Evolutionary conservation across 2,888 invertebrate genomes (phyloP).

Genomic region (Rhamphomyia laevipes): DNA sequence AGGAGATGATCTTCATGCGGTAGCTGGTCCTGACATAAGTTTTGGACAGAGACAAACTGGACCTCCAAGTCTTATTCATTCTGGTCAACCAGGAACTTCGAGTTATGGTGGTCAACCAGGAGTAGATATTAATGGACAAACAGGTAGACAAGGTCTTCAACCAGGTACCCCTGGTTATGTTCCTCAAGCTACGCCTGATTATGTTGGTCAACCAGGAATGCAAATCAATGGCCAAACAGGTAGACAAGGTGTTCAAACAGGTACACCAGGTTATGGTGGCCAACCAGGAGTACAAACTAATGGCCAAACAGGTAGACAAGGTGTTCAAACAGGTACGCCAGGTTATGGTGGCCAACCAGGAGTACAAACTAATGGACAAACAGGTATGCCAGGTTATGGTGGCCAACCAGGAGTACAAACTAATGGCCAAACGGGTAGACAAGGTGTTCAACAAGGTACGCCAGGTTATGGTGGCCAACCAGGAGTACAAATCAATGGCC

Average conservation of each 20-base stretch:
- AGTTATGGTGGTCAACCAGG: not conserved
- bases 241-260: not conserved
- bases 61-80: too few species aligned
- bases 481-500: not conserved
- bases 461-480: not conserved
- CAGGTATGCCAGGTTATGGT: not conserved
- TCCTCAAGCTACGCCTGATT: not conserved
- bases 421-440: not conserved
- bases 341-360: conserved; percentile 2
- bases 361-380: not conserved
- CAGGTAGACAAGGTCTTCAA: not conserved
- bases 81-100: not conserved
- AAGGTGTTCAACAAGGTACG: not conserved
- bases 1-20: not conserved
- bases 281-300: not conserved
- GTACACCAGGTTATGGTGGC: not conserved
- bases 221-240: not conserved
- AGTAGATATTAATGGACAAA: not conserved
- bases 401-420: not conserved
- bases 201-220: not conserved
- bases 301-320: not conserved
- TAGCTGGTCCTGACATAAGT: not conserved
- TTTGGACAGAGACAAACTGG: not conserved
- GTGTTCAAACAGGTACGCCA: not conserved
- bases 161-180: not conserved